These are phyloP conservation scores for Diceros bicornis DNA, from an alignment of 2,797 vertebrate species.

Conservation along the genomic window DNA sequence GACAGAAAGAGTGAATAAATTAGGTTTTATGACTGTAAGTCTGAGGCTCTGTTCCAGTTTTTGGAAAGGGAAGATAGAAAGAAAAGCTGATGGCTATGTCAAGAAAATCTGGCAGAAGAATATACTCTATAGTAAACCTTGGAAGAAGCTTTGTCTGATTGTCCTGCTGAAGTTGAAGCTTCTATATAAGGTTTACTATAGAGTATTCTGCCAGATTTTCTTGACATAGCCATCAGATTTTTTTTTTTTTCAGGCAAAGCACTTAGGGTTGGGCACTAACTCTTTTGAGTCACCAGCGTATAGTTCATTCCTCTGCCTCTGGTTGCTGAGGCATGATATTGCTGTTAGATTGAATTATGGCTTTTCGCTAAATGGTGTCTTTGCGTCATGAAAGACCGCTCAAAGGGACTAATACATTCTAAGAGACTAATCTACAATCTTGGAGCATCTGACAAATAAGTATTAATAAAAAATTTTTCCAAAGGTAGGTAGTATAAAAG, in stretches of 20 bases:
- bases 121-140: no score
- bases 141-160: background rate
- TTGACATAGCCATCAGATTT: background rate
- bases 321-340: background rate
- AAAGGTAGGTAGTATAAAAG: background rate
- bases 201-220: background rate
- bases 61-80: constrained; percentile 30
- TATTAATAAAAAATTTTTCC: constrained; percentile 26
- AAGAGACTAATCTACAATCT: background rate
- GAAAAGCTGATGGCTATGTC: no score
- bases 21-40: background rate
- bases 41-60: background rate
- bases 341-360: background rate
- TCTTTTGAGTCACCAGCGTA: background rate
- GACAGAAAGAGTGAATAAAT: constrained; percentile 9
- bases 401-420: background rate
- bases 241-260: background rate
- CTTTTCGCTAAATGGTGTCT: constrained; percentile 29
- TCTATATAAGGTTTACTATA: background rate
- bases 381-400: background rate
- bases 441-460: constrained; percentile 44
- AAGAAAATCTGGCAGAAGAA: no score
- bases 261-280: background rate
- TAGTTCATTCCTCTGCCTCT: background rate
- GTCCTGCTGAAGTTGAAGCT: background rate